Base-by-base conservation (phyloP, 1,140 invertebrate species). In the Neodiprion virginianus region DNA sequence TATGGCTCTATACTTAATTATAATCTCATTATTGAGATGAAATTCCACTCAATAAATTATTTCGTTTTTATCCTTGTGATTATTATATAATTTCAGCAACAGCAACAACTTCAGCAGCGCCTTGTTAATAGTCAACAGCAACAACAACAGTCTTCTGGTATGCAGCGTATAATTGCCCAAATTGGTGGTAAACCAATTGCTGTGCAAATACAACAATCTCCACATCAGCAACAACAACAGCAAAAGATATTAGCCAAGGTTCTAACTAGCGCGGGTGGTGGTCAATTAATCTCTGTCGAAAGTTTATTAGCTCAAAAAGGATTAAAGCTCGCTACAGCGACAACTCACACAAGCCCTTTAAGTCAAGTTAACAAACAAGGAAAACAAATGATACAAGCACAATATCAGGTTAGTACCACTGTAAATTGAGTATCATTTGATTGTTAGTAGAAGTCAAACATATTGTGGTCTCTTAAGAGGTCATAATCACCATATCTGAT, bases 281-380 rank as follows among this genome's bases (percentile, higher is more conserved):
- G 88, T 8, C 92, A 93, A 74, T 88, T 93, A 7, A 92, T 94
- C 10, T 92, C 92, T 0, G 89, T 94, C n/a, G 93, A 93, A 79
- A 92, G 89, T 85, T 79, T 93, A 14, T 78, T 93, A 7, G 90
- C 92, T 4, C 92, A 93, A 77, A 91, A 91, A 74, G 90, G 90
- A 74, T 71, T 88, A 1, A 88, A 88, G 72, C 75, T 88, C 8
- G 85, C 88, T 0, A 85, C 85, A 0, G 78, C 86, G 0, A 72
- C 85, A 10, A 71, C 74, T 48, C 83, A 86, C 21, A 73, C 84
- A 4, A 71, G 75, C 28, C 83, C 86, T 23, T 72, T 83, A 3
- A 85, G 80, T 72, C 88, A 88, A 72, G 67, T 89, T 1, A 86
- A 84, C 75, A 81, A 87, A 21, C 86, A 87, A 71, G 85, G 84